Evolutionary conservation across 1,140 invertebrate species (phyloP), one percentile per base, ranked within the genome.

Genomic region (Drosophila simulans): DNA sequence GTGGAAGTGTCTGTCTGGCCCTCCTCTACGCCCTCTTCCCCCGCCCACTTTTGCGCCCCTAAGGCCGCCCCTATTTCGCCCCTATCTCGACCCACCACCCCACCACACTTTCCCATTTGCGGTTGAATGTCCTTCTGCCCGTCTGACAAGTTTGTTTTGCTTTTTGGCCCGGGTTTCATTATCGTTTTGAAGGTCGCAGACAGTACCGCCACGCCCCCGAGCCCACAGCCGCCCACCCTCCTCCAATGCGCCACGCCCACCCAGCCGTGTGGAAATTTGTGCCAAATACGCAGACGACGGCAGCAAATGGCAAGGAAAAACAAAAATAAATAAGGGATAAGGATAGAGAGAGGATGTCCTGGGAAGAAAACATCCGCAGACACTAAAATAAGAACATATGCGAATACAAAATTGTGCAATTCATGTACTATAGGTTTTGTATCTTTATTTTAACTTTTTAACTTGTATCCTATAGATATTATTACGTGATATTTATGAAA

Each of bases 111-210:
- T 27, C 15, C 13, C 20, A n/a, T 15, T 39, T 34, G 42, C 51
- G 58, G 82, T 85, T 85, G 77, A 86, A 85, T 81, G 82, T 86
- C 74, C 77, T 78, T 70, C 52, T 35, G 56, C 31, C 48, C 49
- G 82, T 86, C 82, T 86, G 69, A 52, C 78, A 86, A 86, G 78
- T 82, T 81, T 78, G 53, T 72, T 65, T 65, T 64, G 64, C 58
- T 27, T 34, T 63, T 74, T 74, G 48, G 64, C 66, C 42, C 52
- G 62, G 66, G 63, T 71, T 75, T 59, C 59, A 65, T 77, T 77
- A 54, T 52, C 60, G 37, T 65, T 69, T 56, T 77, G 81, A 84
- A 84, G 81, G 81, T 84, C 81, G 81, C 81, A 84, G 80, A 84
- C 81, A 80, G 58, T 55, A 46, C 46, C 59, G 37, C 54, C 37